These are phyloP conservation scores for Peromyscus melanophrys DNA, from an alignment of 2,797 vertebrate genomes.

Conservation along the genomic window DNA sequence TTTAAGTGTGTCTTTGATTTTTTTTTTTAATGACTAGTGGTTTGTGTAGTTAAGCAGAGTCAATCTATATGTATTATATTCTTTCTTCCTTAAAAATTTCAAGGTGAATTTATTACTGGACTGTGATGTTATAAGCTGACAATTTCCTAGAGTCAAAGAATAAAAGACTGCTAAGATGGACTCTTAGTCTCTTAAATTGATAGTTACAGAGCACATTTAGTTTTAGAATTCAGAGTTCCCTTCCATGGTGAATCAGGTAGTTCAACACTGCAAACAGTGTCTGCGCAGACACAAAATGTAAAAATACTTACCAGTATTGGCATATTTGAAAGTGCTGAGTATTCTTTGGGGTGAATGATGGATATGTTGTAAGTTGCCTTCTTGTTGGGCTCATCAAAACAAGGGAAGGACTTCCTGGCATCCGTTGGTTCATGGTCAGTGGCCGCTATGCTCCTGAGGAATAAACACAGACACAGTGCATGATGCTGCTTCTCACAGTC, in stretches of 20 bases:
- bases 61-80: not conserved
- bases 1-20: not conserved
- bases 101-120: not conserved
- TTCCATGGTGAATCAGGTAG: not conserved
- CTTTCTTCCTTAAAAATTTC: not conserved
- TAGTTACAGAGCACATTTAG: not conserved
- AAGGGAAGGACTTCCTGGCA: conserved; percentile 97
- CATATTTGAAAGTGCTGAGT: conserved; percentile 96
- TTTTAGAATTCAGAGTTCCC: conserved; percentile 41
- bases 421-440: conserved; percentile 99
- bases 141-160: not conserved
- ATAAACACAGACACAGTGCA: conserved; percentile 76
- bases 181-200: not conserved
- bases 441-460: conserved; percentile 96
- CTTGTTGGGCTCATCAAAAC: conserved; percentile 99
- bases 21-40: not conserved
- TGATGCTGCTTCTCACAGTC: not conserved
- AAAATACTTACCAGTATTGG: conserved; percentile 91
- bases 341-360: conserved; percentile 91
- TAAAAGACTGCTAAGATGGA: not conserved
- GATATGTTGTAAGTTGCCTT: conserved; percentile 96
- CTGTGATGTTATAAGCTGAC: not conserved
- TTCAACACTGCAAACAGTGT: not conserved
- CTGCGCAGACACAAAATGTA: not conserved
- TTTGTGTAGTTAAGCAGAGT: not conserved